Evolutionary conservation across 2,797 vertebrate species (phyloP).

Genomic region (Myotis myotis): DNA sequence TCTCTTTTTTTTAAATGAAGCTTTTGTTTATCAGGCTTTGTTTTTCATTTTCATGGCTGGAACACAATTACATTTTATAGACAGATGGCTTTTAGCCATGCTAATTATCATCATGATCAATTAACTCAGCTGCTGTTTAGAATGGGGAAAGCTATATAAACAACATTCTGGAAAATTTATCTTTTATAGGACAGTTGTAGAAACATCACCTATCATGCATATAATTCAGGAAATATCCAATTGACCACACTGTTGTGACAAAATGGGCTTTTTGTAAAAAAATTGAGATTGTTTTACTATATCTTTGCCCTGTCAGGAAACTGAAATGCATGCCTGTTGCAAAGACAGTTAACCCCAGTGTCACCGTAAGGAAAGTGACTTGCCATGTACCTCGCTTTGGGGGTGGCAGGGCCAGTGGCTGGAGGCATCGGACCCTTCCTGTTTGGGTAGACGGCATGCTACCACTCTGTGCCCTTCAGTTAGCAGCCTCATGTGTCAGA

Average conservation of each 20-base stretch:
- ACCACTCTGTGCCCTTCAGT: neutral
- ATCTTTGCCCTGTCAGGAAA: neutral
- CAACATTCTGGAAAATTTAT: slow-evolving; percentile 18
- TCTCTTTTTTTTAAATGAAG: slow-evolving; percentile 31
- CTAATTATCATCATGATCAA: slow-evolving; percentile 75
- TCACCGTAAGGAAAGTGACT: neutral
- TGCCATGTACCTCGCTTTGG: neutral
- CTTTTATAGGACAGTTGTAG: neutral
- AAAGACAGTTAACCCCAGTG: neutral
- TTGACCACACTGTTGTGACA: neutral
- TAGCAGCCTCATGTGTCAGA: neutral
- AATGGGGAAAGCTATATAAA: slow-evolving; percentile 38
- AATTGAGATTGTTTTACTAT: neutral
- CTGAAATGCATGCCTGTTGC: neutral
- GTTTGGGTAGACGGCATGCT: neutral
- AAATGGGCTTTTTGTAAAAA: neutral
- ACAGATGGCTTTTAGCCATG: slow-evolving; percentile 78
- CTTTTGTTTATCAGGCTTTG: slow-evolving; percentile 63
- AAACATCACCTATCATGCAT: slow-evolving; percentile 21
- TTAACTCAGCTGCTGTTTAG: slow-evolving; percentile 73
- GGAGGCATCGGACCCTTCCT: neutral
- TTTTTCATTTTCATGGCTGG: slow-evolving; percentile 63
- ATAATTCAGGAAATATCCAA: slow-evolving; percentile 29
- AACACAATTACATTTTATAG: slow-evolving; percentile 62
- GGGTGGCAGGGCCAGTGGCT: neutral